Evolutionary conservation across 2,888 invertebrate genomes (phyloP).

Genomic region (Steinernema scapterisci): DNA sequence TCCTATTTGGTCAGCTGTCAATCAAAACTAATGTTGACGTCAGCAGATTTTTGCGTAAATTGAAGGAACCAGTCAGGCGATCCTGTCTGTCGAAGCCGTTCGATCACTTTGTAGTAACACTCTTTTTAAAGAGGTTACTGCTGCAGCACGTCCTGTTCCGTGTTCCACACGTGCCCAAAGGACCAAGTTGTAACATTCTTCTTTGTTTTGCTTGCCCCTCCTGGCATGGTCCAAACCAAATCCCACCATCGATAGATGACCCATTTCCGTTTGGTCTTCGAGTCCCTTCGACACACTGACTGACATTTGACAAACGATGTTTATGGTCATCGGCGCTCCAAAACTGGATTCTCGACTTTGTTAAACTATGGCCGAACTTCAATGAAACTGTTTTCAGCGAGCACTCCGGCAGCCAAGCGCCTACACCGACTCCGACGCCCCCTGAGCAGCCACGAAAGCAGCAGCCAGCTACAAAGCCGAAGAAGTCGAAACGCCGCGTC

Average conservation of each 20-base stretch:
- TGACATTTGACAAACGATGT: slow-evolving; percentile 12
- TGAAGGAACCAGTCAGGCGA: too few species aligned
- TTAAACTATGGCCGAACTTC: neutral
- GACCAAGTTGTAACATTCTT: too few species aligned
- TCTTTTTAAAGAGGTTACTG: too few species aligned
- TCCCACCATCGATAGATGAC: neutral
- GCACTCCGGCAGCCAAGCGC: neutral
- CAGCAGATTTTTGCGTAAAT: too few species aligned
- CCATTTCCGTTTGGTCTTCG: slow-evolving; percentile 23
- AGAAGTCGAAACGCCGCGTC: slow-evolving; percentile 39
- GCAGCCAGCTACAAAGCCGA: neutral
- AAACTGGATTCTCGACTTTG: neutral
- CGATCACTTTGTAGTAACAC: too few species aligned
- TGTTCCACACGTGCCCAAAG: too few species aligned
- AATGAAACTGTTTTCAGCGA: slow-evolving; percentile 11
- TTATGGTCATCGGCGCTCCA: neutral
- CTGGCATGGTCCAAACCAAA: too few species aligned
- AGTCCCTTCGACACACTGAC: neutral
- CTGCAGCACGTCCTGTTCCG: too few species aligned
- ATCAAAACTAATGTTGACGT: too few species aligned
- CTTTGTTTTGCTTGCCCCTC: too few species aligned
- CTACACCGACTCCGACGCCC: slow-evolving; percentile 17
- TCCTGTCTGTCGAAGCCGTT: too few species aligned
- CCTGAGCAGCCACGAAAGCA: slow-evolving; percentile 26
- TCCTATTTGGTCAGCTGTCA: too few species aligned